phyloP scores from a whole-genome alignment of 2,113 vertebrate species.

The Maccullochella peelii region DNA sequence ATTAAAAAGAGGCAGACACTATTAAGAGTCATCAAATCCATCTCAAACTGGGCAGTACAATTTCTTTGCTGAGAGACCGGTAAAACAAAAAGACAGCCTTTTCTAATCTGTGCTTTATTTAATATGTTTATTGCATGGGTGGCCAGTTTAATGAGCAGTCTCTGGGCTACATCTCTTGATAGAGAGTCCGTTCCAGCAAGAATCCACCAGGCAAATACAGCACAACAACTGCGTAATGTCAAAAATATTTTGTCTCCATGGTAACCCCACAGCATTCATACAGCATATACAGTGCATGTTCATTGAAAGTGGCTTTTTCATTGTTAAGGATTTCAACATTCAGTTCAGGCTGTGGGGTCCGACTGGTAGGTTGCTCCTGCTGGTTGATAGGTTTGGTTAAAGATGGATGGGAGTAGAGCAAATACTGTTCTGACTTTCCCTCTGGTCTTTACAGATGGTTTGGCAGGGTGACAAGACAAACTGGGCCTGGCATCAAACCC shows the following conservation, averaged over 20 bases:
- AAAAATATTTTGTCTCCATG: slow-evolving; percentile 66
- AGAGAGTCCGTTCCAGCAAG: slow-evolving; percentile 52
- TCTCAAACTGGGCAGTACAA: slow-evolving; percentile 71
- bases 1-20: slow-evolving; percentile 81
- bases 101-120: slow-evolving; percentile 79
- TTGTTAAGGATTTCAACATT: slow-evolving; percentile 52
- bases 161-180: slow-evolving; percentile 65
- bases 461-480: slow-evolving; percentile 85
- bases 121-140: slow-evolving; percentile 79
- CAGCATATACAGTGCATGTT: slow-evolving; percentile 36
- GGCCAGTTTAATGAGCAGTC: slow-evolving; percentile 77
- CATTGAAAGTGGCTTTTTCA: slow-evolving; percentile 59
- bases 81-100: slow-evolving; percentile 70
- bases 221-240: slow-evolving; percentile 50
- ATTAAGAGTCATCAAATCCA: slow-evolving; percentile 80
- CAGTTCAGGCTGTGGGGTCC: slow-evolving; percentile 47
- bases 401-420: slow-evolving; percentile 74
- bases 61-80: slow-evolving; percentile 58
- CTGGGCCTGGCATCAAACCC: slow-evolving; percentile 82
- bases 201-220: slow-evolving; percentile 45
- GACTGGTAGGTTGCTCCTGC: slow-evolving; percentile 36
- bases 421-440: slow-evolving; percentile 73
- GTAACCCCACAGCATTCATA: slow-evolving; percentile 54
- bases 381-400: slow-evolving; percentile 60
- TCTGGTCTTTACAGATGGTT: slow-evolving; percentile 83